phyloP scores from a whole-genome alignment of 1,140 invertebrate species.

The Condylostylus longicornis region DNA sequence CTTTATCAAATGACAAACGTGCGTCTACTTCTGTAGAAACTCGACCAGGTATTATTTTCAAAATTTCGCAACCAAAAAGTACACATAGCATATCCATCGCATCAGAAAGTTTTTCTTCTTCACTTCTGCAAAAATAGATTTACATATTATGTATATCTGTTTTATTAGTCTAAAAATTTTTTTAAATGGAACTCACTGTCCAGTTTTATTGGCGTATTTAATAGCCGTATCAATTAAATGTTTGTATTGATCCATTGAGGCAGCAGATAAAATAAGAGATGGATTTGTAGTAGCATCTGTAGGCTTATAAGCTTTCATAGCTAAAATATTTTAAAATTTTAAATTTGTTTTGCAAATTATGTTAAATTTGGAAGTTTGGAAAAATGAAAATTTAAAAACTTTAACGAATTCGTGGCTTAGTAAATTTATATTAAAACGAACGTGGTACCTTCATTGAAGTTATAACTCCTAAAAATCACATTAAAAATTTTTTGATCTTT shows the following conservation, averaged over 20 bases:
- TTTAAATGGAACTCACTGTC: slow-evolving; percentile 38
- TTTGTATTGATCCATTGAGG: slow-evolving; percentile 81
- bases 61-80: slow-evolving; percentile 89
- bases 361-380: slow-evolving; percentile 11
- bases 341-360: slow-evolving; percentile 12
- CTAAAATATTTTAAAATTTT: slow-evolving; percentile 38
- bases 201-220: slow-evolving; percentile 61
- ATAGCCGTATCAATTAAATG: slow-evolving; percentile 79
- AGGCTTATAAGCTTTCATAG: slow-evolving; percentile 91
- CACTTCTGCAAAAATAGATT: slow-evolving; percentile 33
- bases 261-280: slow-evolving; percentile 86
- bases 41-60: slow-evolving; percentile 93
- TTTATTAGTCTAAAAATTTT: neutral
- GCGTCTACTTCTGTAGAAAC: slow-evolving; percentile 99
- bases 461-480: too few species aligned
- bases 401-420: slow-evolving; percentile 15
- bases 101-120: slow-evolving; percentile 54
- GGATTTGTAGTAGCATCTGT: slow-evolving; percentile 99
- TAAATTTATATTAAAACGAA: slow-evolving; percentile 1
- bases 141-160: too few species aligned
- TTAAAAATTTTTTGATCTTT: too few species aligned
- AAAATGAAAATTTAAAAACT: slow-evolving; percentile 9
- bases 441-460: neutral
- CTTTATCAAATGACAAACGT: slow-evolving; percentile 86
- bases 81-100: slow-evolving; percentile 91